These are phyloP conservation scores for Melospiza melodia DNA, from an alignment of 2,113 vertebrate genomes.

Conservation along the genomic window DNA sequence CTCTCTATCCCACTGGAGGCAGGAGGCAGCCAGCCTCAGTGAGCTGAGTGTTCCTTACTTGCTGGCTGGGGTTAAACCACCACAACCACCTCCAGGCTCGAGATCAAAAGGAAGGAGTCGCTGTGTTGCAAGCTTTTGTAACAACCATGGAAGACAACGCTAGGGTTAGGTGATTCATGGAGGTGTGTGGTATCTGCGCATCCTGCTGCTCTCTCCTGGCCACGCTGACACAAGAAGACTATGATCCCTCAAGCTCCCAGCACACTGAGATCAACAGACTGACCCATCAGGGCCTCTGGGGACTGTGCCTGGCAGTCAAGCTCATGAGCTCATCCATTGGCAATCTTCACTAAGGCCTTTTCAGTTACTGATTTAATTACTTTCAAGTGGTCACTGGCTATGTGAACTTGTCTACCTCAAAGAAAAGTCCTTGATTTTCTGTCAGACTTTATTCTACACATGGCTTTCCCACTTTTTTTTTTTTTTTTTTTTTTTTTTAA, in stretches of 20 bases:
- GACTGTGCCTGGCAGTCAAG: neutral
- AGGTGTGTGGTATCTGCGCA: rapidly evolving
- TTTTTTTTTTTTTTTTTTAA: rapidly evolving
- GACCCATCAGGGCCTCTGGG: neutral
- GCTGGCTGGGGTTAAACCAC: neutral
- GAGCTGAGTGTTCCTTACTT: neutral
- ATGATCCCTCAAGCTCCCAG: neutral
- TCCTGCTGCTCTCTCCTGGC: neutral
- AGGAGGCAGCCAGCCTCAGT: too few species aligned
- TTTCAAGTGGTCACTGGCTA: neutral
- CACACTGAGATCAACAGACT: neutral
- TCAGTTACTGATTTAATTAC: neutral
- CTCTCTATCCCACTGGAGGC: rapidly evolving
- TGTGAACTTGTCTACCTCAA: neutral
- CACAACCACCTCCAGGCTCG: neutral
- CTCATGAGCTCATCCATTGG: neutral
- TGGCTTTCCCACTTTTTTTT: neutral
- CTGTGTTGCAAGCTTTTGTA: neutral
- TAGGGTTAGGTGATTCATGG: neutral
- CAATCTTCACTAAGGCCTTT: neutral
- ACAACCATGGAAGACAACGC: neutral
- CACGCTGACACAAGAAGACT: neutral
- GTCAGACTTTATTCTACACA: neutral
- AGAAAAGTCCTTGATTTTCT: neutral
- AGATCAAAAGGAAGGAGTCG: neutral